These are phyloP conservation scores for Ptychodera flava DNA, from an alignment of 35 echinoderm and acorn worm genomes.

Conservation along the genomic window DNA sequence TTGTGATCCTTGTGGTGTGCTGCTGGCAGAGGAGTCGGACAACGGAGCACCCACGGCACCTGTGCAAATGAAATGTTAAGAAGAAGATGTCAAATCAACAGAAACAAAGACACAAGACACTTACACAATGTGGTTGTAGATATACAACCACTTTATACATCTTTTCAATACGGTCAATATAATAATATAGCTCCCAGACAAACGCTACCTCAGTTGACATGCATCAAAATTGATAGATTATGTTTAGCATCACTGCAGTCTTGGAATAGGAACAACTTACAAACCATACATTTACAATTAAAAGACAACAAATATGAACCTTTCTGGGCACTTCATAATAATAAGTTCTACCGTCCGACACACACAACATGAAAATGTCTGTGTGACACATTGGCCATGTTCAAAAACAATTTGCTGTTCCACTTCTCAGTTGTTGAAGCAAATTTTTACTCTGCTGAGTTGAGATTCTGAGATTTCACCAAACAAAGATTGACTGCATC, in stretches of 20 bases:
- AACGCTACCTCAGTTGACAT: not conserved
- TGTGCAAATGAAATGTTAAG: not conserved
- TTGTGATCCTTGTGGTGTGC: not conserved
- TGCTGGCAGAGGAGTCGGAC: not conserved
- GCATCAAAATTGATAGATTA: not conserved
- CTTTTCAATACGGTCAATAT: not conserved
- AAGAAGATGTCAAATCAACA: too few relatives aligned
- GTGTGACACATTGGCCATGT: not conserved
- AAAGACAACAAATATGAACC: too few relatives aligned
- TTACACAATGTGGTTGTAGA: not conserved
- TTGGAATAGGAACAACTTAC: too few relatives aligned
- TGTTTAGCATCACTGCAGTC: too few relatives aligned
- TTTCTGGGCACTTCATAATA: too few relatives aligned
- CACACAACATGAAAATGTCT: not conserved
- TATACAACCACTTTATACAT: not conserved
- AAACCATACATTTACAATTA: too few relatives aligned
- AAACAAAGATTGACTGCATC: too few relatives aligned
- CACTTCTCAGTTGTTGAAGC: not conserved
- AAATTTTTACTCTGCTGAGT: not conserved
- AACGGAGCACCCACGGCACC: not conserved
- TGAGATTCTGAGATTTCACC: not conserved
- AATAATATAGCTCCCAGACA: not conserved
- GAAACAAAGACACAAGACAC: not conserved
- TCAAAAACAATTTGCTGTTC: not conserved
- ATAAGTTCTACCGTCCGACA: too few relatives aligned